Evolutionary conservation across 1,140 invertebrate species (phyloP).

Genomic region (Oryctes rhinoceros): DNA sequence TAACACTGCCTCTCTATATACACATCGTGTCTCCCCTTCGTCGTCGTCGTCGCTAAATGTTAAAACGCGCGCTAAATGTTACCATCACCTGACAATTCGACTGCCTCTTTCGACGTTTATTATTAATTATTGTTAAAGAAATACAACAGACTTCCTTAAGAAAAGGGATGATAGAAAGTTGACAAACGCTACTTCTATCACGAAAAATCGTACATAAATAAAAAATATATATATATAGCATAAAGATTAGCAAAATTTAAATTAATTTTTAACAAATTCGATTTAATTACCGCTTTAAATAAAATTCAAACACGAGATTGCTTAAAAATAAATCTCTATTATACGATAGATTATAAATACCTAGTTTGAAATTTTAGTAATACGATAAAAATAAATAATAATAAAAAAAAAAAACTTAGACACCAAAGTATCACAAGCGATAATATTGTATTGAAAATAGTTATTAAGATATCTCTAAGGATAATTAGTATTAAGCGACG

Average conservation of each 20-base stretch:
- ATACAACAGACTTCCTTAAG: not conserved
- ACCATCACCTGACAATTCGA: constrained; percentile 20
- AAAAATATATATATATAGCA: too few species aligned
- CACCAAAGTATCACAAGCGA: constrained; percentile 22
- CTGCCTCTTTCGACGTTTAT: not conserved
- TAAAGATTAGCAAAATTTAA: not conserved
- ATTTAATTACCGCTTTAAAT: not conserved
- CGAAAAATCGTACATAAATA: not conserved
- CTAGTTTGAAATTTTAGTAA: not conserved
- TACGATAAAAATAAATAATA: not conserved
- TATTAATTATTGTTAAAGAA: constrained; percentile 7
- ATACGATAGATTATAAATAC: not conserved
- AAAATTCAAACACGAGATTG: not conserved
- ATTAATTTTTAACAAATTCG: not conserved
- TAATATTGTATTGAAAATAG: not conserved
- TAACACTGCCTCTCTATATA: constrained; percentile 29
- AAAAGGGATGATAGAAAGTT: not conserved
- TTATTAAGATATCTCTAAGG: not conserved
- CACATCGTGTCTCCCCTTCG: constrained; percentile 11
- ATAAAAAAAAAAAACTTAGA: constrained; percentile 7
- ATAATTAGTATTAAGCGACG: not conserved
- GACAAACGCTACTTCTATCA: not conserved
- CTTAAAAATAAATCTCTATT: not conserved
- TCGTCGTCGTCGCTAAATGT: not conserved
- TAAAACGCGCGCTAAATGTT: constrained; percentile 2